A percentile compares a stretch with the other conserved stretches of the same genome.
These are phyloP conservation scores for Gymnarchus niloticus DNA, from an alignment of 2,113 vertebrate species.

Conservation along the genomic window DNA sequence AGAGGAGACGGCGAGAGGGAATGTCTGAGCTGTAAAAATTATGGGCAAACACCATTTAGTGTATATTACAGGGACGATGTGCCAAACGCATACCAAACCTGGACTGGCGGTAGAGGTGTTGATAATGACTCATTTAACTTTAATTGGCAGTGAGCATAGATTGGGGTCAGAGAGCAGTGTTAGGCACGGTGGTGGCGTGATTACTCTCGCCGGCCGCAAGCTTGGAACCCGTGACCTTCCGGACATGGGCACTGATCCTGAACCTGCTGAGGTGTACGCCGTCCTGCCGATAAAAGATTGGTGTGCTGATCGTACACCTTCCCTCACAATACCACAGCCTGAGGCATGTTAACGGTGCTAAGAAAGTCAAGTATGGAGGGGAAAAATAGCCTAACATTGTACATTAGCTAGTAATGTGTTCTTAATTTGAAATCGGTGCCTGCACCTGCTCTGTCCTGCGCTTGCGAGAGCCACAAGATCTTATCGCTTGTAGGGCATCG, in stretches of 20 bases:
- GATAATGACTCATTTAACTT: neutral
- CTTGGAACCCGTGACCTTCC: neutral
- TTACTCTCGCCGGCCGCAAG: neutral
- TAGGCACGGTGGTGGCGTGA: neutral
- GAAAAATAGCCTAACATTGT: neutral
- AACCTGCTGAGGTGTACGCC: neutral
- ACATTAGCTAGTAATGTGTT: neutral
- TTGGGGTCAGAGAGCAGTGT: neutral
- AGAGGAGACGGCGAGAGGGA: neutral
- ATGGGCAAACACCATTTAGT: neutral
- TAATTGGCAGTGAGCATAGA: neutral
- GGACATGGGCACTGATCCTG: neutral
- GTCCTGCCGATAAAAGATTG: neutral
- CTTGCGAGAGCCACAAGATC: neutral
- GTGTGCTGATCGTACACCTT: neutral
- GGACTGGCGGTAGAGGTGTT: no score
- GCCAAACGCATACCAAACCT: neutral
- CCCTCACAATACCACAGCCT: no score
- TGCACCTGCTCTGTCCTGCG: neutral
- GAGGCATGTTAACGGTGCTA: neutral
- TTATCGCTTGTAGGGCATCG: conserved; percentile 77
- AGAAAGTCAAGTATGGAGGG: neutral
- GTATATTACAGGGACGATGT: neutral
- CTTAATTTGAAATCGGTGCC: neutral
- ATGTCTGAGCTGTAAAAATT: neutral